Conservation (phyloP, 2,113 vertebrate species). For the Tympanuchus pallidicinctus region DNA sequence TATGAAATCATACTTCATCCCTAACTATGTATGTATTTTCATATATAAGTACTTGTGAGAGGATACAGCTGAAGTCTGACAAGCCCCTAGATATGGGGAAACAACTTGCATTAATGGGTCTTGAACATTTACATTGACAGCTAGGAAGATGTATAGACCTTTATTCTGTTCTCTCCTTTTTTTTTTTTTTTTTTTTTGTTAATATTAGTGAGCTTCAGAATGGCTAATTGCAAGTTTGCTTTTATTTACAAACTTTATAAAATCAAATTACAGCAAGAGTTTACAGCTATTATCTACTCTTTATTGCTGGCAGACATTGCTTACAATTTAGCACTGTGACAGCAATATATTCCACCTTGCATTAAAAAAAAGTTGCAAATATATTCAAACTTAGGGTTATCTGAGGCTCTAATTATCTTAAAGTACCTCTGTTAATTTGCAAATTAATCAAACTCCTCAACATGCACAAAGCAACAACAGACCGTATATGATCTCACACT, state of each 20-base stretch:
- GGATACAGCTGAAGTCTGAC: neutral
- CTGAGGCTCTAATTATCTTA: constrained; percentile 61
- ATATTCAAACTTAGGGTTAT: constrained; percentile 45
- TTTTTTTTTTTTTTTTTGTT: neutral
- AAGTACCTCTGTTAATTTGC: constrained; percentile 42
- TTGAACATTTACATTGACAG: neutral
- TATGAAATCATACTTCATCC: neutral
- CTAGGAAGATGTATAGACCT: neutral
- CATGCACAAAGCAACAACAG: neutral
- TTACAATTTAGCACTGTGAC: constrained; percentile 53
- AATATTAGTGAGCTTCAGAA: neutral
- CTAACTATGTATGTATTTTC: neutral
- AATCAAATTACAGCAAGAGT: constrained; percentile 16
- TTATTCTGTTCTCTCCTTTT: neutral
- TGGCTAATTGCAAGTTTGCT: constrained; percentile 33
- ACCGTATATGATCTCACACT: neutral
- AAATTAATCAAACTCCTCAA: constrained; percentile 49
- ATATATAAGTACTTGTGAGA: neutral
- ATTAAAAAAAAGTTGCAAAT: constrained; percentile 45
- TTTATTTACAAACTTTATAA: constrained; percentile 46
- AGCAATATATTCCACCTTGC: constrained; percentile 26
- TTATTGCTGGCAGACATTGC: constrained; percentile 41
- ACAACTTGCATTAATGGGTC: neutral
- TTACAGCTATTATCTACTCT: constrained; percentile 51
- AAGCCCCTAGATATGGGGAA: neutral